phyloP scores from a whole-genome alignment of 2,888 invertebrate genomes.

The Phalangium opilio region DNA sequence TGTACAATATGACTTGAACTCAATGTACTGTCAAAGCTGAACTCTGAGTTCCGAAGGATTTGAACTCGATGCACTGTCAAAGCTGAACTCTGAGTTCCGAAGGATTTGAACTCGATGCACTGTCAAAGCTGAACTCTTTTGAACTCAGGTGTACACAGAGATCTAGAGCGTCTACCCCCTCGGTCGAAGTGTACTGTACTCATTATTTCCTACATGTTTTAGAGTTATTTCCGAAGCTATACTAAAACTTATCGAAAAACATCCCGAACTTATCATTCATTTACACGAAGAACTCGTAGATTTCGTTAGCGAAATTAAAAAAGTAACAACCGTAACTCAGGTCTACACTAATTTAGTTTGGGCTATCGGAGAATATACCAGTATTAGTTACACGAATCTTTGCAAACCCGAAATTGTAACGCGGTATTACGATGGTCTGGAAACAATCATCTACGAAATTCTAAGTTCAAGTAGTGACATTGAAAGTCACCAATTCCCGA shows the following conservation, averaged over 20 bases:
- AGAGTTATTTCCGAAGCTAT: slow-evolving; percentile 12
- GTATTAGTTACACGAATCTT: slow-evolving; percentile 8
- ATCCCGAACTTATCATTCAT: slow-evolving; percentile 14
- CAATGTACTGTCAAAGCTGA: too few relatives aligned
- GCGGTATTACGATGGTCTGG: slow-evolving; percentile 13
- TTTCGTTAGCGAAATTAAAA: slow-evolving; percentile 12
- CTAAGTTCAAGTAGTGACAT: slow-evolving; percentile 6
- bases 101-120: too few relatives aligned
- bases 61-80: too few relatives aligned
- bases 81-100: too few relatives aligned
- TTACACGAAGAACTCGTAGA: slow-evolving; percentile 7
- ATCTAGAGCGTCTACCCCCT: too few relatives aligned
- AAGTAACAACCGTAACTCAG: slow-evolving; percentile 2
- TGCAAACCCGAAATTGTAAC: slow-evolving; percentile 14
- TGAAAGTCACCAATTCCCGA: slow-evolving; percentile 8
- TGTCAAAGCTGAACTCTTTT: too few relatives aligned
- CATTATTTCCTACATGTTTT: neutral
- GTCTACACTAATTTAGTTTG: slow-evolving; percentile 3
- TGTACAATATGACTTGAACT: too few relatives aligned
- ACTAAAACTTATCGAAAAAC: slow-evolving; percentile 8
- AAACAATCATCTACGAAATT: slow-evolving; percentile 12
- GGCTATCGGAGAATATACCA: slow-evolving; percentile 14
- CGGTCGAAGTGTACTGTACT: too few relatives aligned
- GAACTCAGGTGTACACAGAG: too few relatives aligned
- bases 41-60: too few relatives aligned